These are phyloP conservation scores for Hemistola chrysoprasaria DNA, from an alignment of 2,888 invertebrate species.

Conservation along the genomic window DNA sequence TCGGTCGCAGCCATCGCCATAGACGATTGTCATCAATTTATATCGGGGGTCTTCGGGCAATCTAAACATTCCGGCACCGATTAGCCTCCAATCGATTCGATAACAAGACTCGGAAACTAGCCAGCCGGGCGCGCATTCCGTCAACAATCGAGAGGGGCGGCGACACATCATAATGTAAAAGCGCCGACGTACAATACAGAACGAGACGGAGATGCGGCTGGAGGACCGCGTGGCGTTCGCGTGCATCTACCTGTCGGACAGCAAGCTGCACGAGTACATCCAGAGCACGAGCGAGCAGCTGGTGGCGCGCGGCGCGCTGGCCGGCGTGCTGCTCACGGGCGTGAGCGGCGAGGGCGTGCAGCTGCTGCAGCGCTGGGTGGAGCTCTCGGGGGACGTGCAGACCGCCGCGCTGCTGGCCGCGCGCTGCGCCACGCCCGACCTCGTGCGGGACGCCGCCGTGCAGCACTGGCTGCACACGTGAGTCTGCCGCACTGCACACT, in stretches of 20 bases:
- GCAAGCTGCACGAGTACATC: constrained; percentile 89
- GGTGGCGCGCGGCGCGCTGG: constrained; percentile 89
- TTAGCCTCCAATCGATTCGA: too few species aligned
- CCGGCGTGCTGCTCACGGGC: constrained; percentile 92
- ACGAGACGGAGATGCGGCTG: constrained; percentile 91
- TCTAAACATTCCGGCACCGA: too few species aligned
- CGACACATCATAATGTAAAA: too few species aligned
- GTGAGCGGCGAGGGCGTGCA: constrained; percentile 88
- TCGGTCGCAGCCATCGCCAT: too few species aligned
- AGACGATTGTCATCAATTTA: too few species aligned
- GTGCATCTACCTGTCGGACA: constrained; percentile 91
- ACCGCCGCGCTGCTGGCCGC: constrained; percentile 92
- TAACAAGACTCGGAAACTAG: too few species aligned
- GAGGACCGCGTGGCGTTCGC: constrained; percentile 96
- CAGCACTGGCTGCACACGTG: constrained; percentile 85
- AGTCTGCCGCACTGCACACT: constrained; percentile 43
- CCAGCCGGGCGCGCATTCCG: too few species aligned
- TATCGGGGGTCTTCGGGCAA: too few species aligned
- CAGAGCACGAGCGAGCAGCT: constrained; percentile 86
- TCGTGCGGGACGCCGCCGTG: constrained; percentile 84
- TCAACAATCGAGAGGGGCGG: too few species aligned
- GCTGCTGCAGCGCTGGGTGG: constrained; percentile 93
- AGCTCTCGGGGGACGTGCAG: constrained; percentile 94
- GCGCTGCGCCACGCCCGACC: constrained; percentile 88
- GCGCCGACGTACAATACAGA: too few species aligned